Base-by-base conservation (phyloP, 2,888 invertebrate genomes). In the Heliconius cydno region DNA sequence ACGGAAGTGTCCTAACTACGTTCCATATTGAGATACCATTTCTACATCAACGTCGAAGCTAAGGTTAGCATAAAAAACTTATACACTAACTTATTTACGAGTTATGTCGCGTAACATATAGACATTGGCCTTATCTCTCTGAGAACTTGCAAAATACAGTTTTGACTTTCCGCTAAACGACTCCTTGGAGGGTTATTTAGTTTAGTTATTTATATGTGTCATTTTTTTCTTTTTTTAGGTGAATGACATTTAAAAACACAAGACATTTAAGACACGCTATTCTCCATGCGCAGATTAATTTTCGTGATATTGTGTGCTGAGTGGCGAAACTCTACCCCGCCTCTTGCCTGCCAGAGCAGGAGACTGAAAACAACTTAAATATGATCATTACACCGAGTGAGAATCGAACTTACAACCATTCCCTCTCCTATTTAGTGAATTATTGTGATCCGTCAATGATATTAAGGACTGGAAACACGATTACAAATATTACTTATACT, bases 101-200 rank as follows among this genome's bases (percentile, higher is more conserved):
- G 81, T 79, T 79, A 77, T 77, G 82, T 76, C 79, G 76, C 77
- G 79, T 77, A 80, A 78, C 82, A 79, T 78, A 79, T 80, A 76
- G 80, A 80, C 81, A 73, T 73, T 81, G 76, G 78, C 78, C 81
- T 83, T 83, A 83, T 83, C 83, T 83, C 67, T 80, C 78, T 76
- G 78, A 79, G 79, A 79, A 82, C 78, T 83, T 81, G 83, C 82
- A 81, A 83, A 83, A 80, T 83, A 83, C 83, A 82, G 79, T 83
- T 83, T 82, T 82, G 83, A 83, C 83, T 80, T 81, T 73, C 60
- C 63, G 70, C 80, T 81, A 80, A 83, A 83, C 83, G 83, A 77
- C 68, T 80, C 79, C 82, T 83, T 63, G 30, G 82, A 79, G 83
- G 74, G 79, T 81, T 82, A 77, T 81, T 75, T 34, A 72, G 70